These are phyloP conservation scores for Sinocyclocheilus anophthalmus DNA, from an alignment of 2,113 vertebrate species.

Conservation along the genomic window DNA sequence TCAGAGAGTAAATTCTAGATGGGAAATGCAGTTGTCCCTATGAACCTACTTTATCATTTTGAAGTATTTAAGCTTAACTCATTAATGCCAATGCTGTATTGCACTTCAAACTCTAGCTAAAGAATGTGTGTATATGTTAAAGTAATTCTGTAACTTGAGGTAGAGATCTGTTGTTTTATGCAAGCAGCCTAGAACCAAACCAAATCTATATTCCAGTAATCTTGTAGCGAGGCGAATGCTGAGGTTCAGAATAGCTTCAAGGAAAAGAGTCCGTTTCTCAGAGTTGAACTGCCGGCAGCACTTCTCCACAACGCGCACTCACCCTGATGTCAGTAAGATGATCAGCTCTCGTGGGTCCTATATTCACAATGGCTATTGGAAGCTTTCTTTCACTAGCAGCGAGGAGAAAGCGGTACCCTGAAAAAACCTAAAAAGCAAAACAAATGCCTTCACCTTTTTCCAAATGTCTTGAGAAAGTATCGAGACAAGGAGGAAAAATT, in stretches of 20 bases:
- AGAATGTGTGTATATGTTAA: not conserved
- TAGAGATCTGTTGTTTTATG: slow-evolving; percentile 21
- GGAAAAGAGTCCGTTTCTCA: slow-evolving; percentile 47
- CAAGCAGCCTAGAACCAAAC: not conserved
- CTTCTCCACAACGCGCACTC: slow-evolving; percentile 86
- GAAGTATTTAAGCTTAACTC: not conserved
- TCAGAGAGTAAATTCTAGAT: not conserved
- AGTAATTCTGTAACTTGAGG: slow-evolving; percentile 31
- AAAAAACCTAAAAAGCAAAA: slow-evolving; percentile 82
- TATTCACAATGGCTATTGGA: slow-evolving; percentile 90
- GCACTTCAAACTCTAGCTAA: not conserved
- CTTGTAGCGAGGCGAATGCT: not conserved
- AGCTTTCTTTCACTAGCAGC: slow-evolving; percentile 84
- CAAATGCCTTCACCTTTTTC: not conserved
- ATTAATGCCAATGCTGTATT: not conserved
- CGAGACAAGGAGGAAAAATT: not conserved
- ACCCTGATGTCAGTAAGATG: slow-evolving; percentile 84
- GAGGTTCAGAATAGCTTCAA: not conserved
- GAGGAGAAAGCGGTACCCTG: slow-evolving; percentile 91
- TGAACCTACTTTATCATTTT: not conserved
- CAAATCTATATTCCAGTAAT: not conserved
- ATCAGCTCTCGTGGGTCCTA: slow-evolving; percentile 90
- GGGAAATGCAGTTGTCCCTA: not conserved
- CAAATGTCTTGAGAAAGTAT: not conserved
- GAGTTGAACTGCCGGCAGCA: slow-evolving; percentile 81